These are phyloP conservation scores for Rhopilema esculentum DNA, from an alignment of 30 jellyfish, hydroid and myxozoan species.

Conservation along the genomic window DNA sequence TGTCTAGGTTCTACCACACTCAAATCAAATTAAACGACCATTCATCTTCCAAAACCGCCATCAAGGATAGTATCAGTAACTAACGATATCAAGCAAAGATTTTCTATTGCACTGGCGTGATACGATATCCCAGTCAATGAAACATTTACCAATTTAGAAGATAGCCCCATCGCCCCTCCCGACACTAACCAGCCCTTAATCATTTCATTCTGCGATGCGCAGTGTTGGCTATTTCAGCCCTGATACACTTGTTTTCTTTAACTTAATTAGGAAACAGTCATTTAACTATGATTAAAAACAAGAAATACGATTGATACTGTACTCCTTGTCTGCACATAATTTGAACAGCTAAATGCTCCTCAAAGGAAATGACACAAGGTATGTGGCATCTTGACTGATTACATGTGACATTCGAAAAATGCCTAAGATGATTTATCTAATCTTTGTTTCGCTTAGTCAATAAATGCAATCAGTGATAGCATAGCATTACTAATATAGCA, in stretches of 20 bases:
- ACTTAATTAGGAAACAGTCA: conserved; percentile 41
- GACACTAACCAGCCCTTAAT: background rate
- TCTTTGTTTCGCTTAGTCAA: background rate
- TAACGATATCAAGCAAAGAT: background rate
- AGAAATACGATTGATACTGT: background rate
- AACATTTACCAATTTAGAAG: background rate
- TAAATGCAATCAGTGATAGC: background rate
- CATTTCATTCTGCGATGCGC: background rate
- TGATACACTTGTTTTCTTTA: background rate
- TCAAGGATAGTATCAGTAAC: background rate
- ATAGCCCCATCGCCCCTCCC: background rate
- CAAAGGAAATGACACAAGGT: background rate
- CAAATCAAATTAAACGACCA: background rate
- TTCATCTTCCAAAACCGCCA: background rate
- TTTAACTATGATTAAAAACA: background rate
- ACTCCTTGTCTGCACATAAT: no score
- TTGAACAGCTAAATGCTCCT: no score
- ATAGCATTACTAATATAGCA: no score
- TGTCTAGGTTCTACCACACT: background rate
- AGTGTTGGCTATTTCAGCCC: background rate
- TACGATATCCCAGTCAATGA: background rate
- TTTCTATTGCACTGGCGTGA: background rate
- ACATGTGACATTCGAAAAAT: background rate
- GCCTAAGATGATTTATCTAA: background rate
- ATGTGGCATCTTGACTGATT: background rate